These are phyloP conservation scores for Tinamus major DNA, from an alignment of 2,797 vertebrate species.

Conservation along the genomic window DNA sequence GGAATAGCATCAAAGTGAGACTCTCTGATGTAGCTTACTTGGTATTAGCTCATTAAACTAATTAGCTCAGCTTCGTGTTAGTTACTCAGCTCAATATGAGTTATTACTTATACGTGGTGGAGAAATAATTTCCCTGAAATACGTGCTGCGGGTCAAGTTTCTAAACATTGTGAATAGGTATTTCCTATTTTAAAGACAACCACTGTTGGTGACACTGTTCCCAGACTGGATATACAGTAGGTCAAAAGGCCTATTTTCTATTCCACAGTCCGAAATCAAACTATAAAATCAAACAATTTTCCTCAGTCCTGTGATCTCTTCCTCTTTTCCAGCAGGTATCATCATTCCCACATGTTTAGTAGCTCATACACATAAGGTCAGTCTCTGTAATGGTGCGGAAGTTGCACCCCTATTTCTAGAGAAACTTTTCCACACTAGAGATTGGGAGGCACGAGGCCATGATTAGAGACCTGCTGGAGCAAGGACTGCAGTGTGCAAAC, in stretches of 20 bases:
- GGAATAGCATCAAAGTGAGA: conserved; percentile 57
- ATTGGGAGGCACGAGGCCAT: background rate
- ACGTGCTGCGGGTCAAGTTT: accelerated
- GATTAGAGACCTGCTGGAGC: background rate
- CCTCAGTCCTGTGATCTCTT: background rate
- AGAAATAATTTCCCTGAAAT: background rate
- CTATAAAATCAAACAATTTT: background rate
- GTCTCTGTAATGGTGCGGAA: background rate
- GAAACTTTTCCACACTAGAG: background rate
- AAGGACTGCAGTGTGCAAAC: background rate
- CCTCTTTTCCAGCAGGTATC: background rate
- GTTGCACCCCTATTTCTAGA: background rate
- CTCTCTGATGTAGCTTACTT: conserved; percentile 33
- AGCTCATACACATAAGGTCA: accelerated
- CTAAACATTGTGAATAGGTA: accelerated
- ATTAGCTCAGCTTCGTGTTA: conserved; percentile 34
- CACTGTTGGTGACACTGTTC: accelerated
- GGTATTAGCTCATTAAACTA: conserved; percentile 55
- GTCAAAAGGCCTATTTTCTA: background rate
- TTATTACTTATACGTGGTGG: background rate
- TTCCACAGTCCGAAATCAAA: background rate
- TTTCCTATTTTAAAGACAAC: background rate
- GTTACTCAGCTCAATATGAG: background rate
- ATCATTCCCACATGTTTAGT: background rate
- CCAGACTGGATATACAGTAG: accelerated